Evolutionary conservation across 2,888 invertebrate genomes (phyloP), one percentile per base, ranked within the genome.

Genomic region (Sabellastarte sp.): DNA sequence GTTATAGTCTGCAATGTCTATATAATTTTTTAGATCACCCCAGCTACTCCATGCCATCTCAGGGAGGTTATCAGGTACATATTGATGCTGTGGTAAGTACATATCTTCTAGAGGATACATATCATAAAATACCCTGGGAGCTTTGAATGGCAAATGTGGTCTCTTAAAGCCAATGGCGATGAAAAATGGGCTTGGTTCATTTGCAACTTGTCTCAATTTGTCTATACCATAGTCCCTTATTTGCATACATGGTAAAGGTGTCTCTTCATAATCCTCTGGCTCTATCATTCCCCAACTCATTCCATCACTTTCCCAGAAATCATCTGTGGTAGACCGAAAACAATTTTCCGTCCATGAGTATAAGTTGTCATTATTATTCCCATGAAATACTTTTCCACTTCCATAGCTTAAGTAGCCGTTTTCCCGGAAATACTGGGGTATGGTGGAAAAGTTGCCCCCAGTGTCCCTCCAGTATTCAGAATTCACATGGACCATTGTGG

Each of bases 81-180:
- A 26, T 5, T 10, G 10, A 26, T 53, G 5, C 4, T 5, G 20
- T 24, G 53, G 24, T 5, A 26, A 5, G 4, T 5, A 10, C 20
- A 53, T 26, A 41, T 41, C 41, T 5, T 10, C 4, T 26, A 5
- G 24, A 5, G 20, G 57, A 20, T 61, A 61, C 15, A 50, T 51
- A 10, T 31, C 28, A 15, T 57, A 60, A 33, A 61, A 68, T 24
- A 63, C 32, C 24, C 52, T 31, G 4, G 68, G 68, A 33, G 60
- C 63, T 32, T 33, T 31, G 57, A 63, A 68, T 1, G 68, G 68
- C 29, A 68, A 57, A 33, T 68, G 68, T 24, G 68, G 68, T 30
- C 63, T 68, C 41, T 60, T 58, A 56, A 68, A 63, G 0, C 68
- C 68, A 1, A 68, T 64, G 2, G 68, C 65, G 24, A 68, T 51